phyloP scores from a whole-genome alignment of 1,140 invertebrate species.

The Meloidogyne exigua region DNA sequence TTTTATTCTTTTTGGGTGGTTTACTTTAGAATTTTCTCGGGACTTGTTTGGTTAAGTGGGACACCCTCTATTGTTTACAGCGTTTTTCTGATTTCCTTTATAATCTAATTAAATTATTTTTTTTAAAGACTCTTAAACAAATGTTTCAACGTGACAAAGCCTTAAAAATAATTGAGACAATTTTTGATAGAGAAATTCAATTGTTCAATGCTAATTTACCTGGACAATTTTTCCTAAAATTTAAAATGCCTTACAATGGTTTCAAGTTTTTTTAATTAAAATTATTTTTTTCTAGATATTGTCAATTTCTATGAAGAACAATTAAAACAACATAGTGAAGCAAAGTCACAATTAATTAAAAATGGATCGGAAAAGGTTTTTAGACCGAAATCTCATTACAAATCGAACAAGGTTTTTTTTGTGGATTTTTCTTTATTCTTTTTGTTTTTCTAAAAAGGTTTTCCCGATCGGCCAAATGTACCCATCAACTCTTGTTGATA shows the following conservation, averaged over 20 bases:
- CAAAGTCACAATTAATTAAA: background rate
- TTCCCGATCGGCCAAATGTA: background rate
- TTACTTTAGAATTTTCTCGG: no score
- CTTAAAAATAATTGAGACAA: constrained; percentile 15
- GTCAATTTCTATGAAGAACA: background rate
- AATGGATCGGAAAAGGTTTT: background rate
- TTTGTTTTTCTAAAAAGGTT: background rate
- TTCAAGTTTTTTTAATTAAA: background rate
- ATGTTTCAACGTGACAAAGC: constrained; percentile 25
- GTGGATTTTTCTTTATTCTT: background rate
- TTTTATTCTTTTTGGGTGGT: background rate
- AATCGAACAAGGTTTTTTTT: background rate
- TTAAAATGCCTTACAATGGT: constrained; percentile 19
- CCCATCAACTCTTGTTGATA: background rate
- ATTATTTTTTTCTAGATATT: constrained; percentile 14
- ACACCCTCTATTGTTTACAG: no score
- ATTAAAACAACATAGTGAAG: constrained; percentile 7
- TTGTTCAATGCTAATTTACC: background rate
- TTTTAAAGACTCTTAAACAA: background rate
- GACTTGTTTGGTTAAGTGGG: no score
- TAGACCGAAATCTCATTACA: background rate
- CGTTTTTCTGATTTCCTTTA: no score
- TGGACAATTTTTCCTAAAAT: background rate
- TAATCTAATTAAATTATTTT: no score
- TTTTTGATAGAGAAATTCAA: constrained; percentile 2